Base-by-base conservation (phyloP, 2,888 invertebrate species). In the Villa cingulata region DNA sequence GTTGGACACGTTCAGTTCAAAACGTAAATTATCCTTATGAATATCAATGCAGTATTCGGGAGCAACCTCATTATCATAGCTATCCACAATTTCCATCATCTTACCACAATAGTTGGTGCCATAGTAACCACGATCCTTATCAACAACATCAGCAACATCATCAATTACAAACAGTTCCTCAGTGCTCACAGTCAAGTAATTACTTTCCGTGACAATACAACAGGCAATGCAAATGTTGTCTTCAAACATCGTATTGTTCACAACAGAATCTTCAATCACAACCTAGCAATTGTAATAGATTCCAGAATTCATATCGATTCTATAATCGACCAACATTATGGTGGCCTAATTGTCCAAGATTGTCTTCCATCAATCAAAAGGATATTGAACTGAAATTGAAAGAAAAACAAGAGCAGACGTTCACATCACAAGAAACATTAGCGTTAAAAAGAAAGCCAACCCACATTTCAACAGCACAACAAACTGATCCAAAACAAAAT, bases 311-410 rank as follows among this genome's bases (percentile, higher is more conserved):
- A 38, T 67, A 67, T 54, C 60, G 63, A 41, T 65, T 64, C 55
- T 65, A 66, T 57, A 62, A 65, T 58, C 61, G 64, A 50, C 68
- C 65, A 43, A 52, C 65, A 43, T 62, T 65, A 54, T 68, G 67
- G 67, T 68, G 67, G 67, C 63, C 66, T 47, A 66, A 68, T 38
- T 68, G 67, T 58, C 67, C 67, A 32, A 61, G 67, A 38, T 58
- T 68, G 52, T 63, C 64, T 51, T 61, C 62, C 55, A 58, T 65
- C 41, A 43, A 47, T 29, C 17, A 41, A 36, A 6, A n/a, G 16
- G 16, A 36, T 36, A 3, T 32, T 1, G 12, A 27, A 41, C 37
- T 42, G 15, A 41, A 50, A 34, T 14, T 43, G 18, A 47, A 48
- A 38, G 45, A 49, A 41, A 48, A 52, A 44, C 49, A 53, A 45